Base-by-base conservation (phyloP, 2,888 invertebrate species). In the Drosophila aldrichi region DNA sequence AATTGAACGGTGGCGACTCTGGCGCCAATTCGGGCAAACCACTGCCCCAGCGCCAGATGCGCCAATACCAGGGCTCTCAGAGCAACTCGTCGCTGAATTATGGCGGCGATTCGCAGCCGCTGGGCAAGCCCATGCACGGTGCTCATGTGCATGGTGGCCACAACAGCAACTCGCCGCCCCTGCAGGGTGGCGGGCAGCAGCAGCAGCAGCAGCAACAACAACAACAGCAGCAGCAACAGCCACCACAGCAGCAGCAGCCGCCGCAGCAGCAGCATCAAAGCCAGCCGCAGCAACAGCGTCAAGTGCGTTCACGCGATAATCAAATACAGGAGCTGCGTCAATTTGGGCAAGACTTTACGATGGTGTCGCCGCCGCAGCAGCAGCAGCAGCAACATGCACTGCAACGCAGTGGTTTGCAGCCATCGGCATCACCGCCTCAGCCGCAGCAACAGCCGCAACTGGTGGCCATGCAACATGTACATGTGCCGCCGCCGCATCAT, bases 291-390 rank as follows among this genome's bases (percentile, higher is more conserved):
- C 73, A 86, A 40, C 91, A 92, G 63, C 85, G 92, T 40, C 91
- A 88, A 75, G 88, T 91, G 71, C 90, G 92, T 20, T 65, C 89
- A 10, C 91, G 93, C 29, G 93, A 93, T 34, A 92, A 90, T 67
- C 92, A 92, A 70, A 68, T 92, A 64, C 92, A 93, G 71, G 96
- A 97, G 68, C 92, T 97, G 62, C 95, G 96, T 77, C 96, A 96
- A 90, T 97, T 97, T 92, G 95, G 96, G 0, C 94, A 96, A 84
- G 97, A 97, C 80, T 97, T 97, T 93, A 89, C 16, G 77, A 92
- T 74, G 36, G 51, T 52, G 20, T 91, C 93, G 74, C 88, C 90
- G 48, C 92, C 93, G 14, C 88, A 82, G 61, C 88, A 82, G 59
- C 84, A 77, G 29, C 91, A 92, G 75, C 83, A 92, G 29, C 88